These are phyloP conservation scores for Polydrusus tereticollis DNA, from an alignment of 2,888 invertebrate species.

Conservation along the genomic window DNA sequence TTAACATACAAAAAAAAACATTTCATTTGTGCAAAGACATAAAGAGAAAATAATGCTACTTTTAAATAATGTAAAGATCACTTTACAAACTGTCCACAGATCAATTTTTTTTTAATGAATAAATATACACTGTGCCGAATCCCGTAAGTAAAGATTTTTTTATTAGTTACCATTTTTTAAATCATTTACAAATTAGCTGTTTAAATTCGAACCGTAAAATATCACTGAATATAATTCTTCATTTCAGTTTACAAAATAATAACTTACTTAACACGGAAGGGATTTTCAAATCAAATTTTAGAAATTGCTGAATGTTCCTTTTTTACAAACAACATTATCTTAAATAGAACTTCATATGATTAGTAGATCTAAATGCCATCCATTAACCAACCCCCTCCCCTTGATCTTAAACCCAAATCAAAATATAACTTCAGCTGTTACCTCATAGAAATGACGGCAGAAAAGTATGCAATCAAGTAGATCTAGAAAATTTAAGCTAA, in stretches of 20 bases:
- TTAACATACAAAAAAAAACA: too few relatives aligned
- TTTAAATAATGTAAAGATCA: background rate
- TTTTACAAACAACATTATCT: too few relatives aligned
- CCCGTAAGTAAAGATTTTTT: background rate
- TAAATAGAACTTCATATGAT: too few relatives aligned
- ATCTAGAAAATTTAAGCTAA: background rate
- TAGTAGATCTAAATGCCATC: background rate
- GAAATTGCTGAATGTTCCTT: too few relatives aligned
- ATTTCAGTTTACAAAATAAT: too few relatives aligned
- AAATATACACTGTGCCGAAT: background rate
- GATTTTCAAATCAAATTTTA: too few relatives aligned
- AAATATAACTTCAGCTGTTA: conserved; percentile 10
- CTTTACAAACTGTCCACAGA: background rate
- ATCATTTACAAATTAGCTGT: background rate
- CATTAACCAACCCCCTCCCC: background rate
- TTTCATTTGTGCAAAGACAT: too few relatives aligned
- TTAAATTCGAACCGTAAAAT: background rate
- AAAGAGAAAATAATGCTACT: too few relatives aligned
- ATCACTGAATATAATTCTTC: too few relatives aligned
- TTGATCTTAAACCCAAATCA: background rate
- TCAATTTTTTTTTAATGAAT: background rate
- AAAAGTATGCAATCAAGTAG: background rate
- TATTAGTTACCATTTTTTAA: background rate
- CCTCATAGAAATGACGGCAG: conserved; percentile 3
- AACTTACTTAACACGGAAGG: too few relatives aligned